Base-by-base conservation (phyloP, 35 echinoderm and acorn worm species). In the Amphiura filiformis region DNA sequence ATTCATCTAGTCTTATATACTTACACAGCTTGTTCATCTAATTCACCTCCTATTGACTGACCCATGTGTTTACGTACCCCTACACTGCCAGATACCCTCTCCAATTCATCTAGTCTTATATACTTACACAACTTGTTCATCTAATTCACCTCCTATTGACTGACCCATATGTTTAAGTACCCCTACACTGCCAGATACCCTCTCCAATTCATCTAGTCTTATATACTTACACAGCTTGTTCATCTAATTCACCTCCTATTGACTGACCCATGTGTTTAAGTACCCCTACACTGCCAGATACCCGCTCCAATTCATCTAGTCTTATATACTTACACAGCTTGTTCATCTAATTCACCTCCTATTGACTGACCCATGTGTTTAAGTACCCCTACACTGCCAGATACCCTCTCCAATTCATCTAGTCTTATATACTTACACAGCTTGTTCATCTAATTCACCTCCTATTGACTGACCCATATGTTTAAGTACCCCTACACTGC, bases 1-100 rank as follows among this genome's bases (percentile, higher is more conserved):
- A 76, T 39, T 92, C 87, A 76, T 36, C n/a, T n/a, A n/a, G n/a
- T n/a, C n/a, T n/a, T n/a, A n/a, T 7, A 75, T 82, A 94, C 92
- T 97, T 84, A 97, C 95, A 97, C 89, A 82, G 95, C 95, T 80
- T 97, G 95, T n/a, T n/a, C n/a, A n/a, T 97, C 95, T 38, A 97
- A 57, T 65, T 97, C 95, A 41, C 90, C 94, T 33, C 95, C 92
- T 81, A 97, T 97, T 31, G 95, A 82, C 28, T 97, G 89, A 34
- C 95, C 91, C 95, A 97, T 97, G 83, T 92, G 81, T 61, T 94
- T 94, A 32, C 94, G 79, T 28, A 97, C 92, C 28, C 88, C 82
- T 0, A 97, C 95, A 57, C 92, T 94, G 79, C 94, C 95, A 4
- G 86, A 88, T 30, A 97, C 92, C 32, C 92, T 85, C 22, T 87